Evolutionary conservation across 1,140 invertebrate species (phyloP).

Genomic region (Polyergus mexicanus): DNA sequence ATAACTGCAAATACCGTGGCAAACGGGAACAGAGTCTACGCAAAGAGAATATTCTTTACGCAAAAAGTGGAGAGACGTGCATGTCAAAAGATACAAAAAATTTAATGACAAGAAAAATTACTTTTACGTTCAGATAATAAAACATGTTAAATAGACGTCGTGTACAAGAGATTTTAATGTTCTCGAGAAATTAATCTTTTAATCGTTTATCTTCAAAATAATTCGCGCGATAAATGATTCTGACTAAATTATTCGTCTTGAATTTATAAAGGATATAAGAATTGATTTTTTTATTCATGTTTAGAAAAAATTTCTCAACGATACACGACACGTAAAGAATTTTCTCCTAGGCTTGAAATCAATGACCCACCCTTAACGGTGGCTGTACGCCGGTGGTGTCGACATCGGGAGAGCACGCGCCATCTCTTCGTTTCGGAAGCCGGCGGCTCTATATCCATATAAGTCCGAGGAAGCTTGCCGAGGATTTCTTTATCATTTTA

Average conservation of each 20-base stretch:
- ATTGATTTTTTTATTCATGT: neutral
- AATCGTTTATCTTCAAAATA: neutral
- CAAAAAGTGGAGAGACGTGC: conserved; percentile 5
- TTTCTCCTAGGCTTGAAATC: conserved; percentile 4
- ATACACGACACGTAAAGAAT: neutral
- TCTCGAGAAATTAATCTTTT: conserved; percentile 18
- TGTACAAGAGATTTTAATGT: neutral
- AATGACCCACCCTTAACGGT: neutral
- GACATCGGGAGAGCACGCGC: neutral
- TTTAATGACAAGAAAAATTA: neutral
- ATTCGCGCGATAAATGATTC: neutral
- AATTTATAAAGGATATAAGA: neutral
- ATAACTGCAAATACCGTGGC: neutral
- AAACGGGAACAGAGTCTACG: neutral
- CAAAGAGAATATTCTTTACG: conserved; percentile 4
- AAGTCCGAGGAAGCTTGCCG: conserved; percentile 50
- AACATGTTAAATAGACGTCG: neutral
- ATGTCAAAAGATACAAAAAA: neutral
- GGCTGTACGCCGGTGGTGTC: neutral
- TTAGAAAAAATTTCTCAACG: neutral
- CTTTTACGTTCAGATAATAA: neutral
- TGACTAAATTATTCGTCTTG: neutral
- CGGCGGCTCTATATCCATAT: conserved; percentile 40
- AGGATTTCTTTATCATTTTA: conserved; percentile 74
- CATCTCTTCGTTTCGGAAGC: neutral